Evolutionary conservation across 1,140 invertebrate species (phyloP), one percentile per base, ranked within the genome.

Genomic region (Cephus cinctus): DNA sequence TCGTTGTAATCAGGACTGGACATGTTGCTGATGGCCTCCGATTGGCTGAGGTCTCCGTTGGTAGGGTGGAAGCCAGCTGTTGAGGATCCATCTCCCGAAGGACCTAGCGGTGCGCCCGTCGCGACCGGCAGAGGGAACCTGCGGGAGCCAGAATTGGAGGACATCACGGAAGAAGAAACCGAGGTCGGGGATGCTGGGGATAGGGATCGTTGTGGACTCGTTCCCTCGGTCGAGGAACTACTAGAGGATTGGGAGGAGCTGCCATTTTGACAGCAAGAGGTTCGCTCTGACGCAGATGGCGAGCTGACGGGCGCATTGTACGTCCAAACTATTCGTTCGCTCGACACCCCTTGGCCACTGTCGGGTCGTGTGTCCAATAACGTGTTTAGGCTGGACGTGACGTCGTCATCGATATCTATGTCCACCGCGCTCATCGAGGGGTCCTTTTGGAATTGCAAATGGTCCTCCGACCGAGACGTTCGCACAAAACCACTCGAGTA

Each of bases 381-480:
- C 21, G 92, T 94, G 71, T 95, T 94, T 42, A 95, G 76, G 36
- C 91, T 94, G 55, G 92, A 93, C 59, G 92, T 93, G 50, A 94
- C 85, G 73, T 95, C 91, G 70, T 96, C 93, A 73, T 95, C 92
- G 53, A 92, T 88, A 56, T 95, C 92, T 57, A 94, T 91, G 56
- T 91, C 89, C 46, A 90, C 89, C 25, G 89, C 85, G 61, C 87
- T 87, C 72, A 88, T 81, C 18, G 82, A 85, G 27, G 81, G 85
- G 69, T 85, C 85, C 78, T 86, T 87, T 76, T 86, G 83, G 59
- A 84, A 78, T 50, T 92, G 89, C 46, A 94, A 73, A 61, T 93
- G 90, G 71, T 93, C 91, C 73, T 94, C 89, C 3, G 88, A 91
- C 55, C 88, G 83, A 50, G 88, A 91, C 20, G 89, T 92, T 30